Conservation (phyloP, 1,140 invertebrate species). For the Melanaphis sacchari region DNA sequence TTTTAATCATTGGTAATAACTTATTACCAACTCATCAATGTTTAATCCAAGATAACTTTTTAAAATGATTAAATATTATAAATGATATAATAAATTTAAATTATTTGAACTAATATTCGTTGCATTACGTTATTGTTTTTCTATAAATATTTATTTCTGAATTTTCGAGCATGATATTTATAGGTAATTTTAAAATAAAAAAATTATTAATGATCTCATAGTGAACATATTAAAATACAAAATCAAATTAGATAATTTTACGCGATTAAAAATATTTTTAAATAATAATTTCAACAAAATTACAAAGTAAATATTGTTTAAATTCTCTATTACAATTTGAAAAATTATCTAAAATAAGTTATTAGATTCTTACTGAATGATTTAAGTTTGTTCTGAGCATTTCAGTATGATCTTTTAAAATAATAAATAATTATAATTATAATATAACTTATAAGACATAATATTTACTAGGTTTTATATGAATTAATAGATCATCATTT, state of each 20-base stretch:
- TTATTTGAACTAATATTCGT: not conserved
- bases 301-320: too few species aligned
- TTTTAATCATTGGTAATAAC: too few species aligned
- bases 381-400: not conserved
- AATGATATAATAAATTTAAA: not conserved
- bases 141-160: not conserved
- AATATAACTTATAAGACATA: too few species aligned
- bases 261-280: not conserved
- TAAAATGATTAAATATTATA: not conserved
- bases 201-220: not conserved
- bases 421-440: not conserved
- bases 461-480: too few species aligned
- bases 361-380: too few species aligned
- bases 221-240: not conserved
- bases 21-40: too few species aligned
- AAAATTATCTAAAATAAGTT: too few species aligned
- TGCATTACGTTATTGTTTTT: not conserved
- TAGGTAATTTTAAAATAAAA: not conserved
- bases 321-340: too few species aligned
- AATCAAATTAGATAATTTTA: not conserved
- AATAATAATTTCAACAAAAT: not conserved
- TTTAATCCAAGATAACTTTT: not conserved
- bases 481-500: not conserved
- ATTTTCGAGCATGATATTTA: not conserved
- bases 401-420: not conserved